phyloP scores from a whole-genome alignment of 2,888 invertebrate species.

The Macrosiphum euphorbiae region DNA sequence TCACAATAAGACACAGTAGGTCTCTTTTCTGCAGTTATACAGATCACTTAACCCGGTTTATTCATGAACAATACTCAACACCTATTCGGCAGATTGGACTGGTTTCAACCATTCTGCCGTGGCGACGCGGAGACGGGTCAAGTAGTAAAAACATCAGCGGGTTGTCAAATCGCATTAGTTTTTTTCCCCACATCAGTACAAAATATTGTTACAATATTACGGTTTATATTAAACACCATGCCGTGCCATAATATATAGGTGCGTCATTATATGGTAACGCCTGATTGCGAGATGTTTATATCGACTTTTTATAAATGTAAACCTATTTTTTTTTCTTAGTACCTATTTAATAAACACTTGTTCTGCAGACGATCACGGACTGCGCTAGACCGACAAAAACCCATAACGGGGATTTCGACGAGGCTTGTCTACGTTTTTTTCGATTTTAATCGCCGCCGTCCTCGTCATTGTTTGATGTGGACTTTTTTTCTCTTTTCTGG shows the following conservation, averaged over 20 bases:
- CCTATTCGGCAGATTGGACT: neutral
- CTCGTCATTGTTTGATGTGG: neutral
- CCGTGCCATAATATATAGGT: neutral
- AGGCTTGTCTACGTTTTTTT: neutral
- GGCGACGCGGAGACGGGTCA: neutral
- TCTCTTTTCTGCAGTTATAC: neutral
- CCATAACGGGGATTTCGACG: conserved; percentile 20
- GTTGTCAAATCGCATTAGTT: conserved; percentile 11
- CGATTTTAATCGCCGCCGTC: neutral
- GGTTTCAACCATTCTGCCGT: neutral
- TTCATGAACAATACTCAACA: neutral
- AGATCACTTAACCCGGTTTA: conserved; percentile 14
- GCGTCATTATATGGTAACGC: neutral
- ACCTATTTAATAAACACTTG: neutral
- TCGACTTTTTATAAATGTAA: neutral
- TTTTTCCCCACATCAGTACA: neutral
- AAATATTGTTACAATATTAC: neutral
- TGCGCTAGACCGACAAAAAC: neutral
- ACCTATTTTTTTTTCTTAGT: conserved; percentile 16
- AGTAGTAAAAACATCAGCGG: neutral
- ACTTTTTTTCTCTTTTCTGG: neutral
- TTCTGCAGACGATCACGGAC: neutral
- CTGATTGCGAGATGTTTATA: conserved; percentile 12
- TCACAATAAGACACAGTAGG: neutral
- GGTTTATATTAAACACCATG: neutral